Conservation (phyloP, 2,113 vertebrate species). For the Agapornis roseicollis region DNA sequence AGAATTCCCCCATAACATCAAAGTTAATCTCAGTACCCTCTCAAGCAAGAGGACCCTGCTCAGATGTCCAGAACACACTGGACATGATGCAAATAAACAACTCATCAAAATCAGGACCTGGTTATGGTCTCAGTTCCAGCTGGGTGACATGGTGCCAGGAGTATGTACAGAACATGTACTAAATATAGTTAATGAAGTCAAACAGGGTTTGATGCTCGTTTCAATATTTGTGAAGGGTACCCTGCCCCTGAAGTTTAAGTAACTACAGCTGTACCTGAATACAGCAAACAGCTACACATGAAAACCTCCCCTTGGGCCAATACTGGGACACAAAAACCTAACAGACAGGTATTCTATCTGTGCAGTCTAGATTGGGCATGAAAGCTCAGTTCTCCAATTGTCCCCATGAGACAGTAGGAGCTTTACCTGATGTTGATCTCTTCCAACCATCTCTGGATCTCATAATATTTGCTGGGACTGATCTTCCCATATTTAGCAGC, state of each 20-base stretch:
- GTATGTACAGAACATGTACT: neutral
- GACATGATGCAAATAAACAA: neutral
- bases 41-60: neutral
- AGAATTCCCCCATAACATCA: neutral
- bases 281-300: neutral
- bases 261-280: neutral
- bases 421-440: conserved; percentile 77
- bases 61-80: neutral
- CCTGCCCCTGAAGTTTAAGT: neutral
- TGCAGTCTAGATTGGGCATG: accelerated
- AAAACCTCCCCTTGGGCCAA: neutral
- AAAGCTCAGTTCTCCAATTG: neutral
- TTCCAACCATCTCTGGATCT: conserved; percentile 73
- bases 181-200: neutral
- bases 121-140: neutral
- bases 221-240: neutral
- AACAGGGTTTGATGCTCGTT: neutral
- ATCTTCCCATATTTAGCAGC: conserved; percentile 75
- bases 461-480: conserved; percentile 69
- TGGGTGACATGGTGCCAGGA: neutral
- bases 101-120: neutral
- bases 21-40: neutral
- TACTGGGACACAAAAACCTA: neutral
- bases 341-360: neutral
- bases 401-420: neutral